These are phyloP conservation scores for Sander lucioperca DNA, from an alignment of 2,113 vertebrate species.

Conservation along the genomic window DNA sequence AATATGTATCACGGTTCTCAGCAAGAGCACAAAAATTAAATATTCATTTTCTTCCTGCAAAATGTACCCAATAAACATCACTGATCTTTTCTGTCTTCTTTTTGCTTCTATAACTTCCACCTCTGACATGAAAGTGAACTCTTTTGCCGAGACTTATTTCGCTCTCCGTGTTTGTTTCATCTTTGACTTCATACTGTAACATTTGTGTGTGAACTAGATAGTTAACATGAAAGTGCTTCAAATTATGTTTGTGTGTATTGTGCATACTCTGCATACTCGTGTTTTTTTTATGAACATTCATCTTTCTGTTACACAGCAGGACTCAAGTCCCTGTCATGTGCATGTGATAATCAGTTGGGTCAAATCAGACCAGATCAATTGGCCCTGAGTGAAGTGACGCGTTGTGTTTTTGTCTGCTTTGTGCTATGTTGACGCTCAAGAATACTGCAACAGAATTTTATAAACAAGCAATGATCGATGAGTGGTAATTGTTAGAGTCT, in stretches of 20 bases:
- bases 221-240: background rate
- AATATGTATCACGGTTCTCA: conserved; percentile 74
- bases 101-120: conserved; percentile 35
- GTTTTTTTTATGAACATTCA: background rate
- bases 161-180: background rate
- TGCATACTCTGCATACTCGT: background rate
- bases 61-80: conserved; percentile 65
- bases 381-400: background rate
- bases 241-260: background rate
- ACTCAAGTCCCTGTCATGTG: background rate
- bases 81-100: conserved; percentile 20
- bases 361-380: background rate
- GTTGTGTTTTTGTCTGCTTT: background rate
- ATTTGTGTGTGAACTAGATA: background rate
- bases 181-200: background rate
- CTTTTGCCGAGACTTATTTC: background rate
- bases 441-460: background rate
- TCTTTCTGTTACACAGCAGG: background rate
- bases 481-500: background rate
- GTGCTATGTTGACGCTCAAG: background rate
- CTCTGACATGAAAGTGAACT: conserved; percentile 39
- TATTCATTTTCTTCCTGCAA: conserved; percentile 69
- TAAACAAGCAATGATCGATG: background rate
- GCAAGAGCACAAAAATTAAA: conserved; percentile 68
- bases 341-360: background rate